Percentiles rank a stretch among this genome's conserved stretches.
Evolutionary conservation across 2,888 invertebrate genomes (phyloP).

Genomic region (Apomyelois bistriatella): DNA sequence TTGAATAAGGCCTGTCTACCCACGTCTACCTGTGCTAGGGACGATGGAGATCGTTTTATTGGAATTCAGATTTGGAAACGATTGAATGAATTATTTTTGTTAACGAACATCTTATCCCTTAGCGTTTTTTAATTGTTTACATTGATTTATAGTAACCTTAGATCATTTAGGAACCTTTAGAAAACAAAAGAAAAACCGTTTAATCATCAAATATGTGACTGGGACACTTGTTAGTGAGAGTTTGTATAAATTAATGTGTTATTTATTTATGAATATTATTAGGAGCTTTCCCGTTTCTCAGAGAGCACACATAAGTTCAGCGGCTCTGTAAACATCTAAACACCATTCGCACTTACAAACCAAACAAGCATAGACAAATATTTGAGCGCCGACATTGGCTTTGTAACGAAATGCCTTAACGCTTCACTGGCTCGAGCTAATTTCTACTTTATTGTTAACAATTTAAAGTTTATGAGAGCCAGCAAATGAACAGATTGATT

Average conservation of each 20-base stretch:
- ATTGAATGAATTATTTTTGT: constrained; percentile 47
- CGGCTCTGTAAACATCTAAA: constrained; percentile 73
- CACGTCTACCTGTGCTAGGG: constrained; percentile 69
- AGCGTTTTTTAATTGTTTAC: not conserved
- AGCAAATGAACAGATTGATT: constrained; percentile 27
- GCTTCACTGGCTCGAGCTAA: constrained; percentile 39
- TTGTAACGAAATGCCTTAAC: constrained; percentile 50
- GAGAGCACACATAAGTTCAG: constrained; percentile 64
- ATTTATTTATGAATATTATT: constrained; percentile 66
- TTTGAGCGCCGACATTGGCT: constrained; percentile 68
- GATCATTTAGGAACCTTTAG: no score
- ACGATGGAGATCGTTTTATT: constrained; percentile 54
- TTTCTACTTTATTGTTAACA: constrained; percentile 42
- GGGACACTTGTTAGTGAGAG: no score
- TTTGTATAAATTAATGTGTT: constrained; percentile 40
- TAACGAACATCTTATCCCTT: constrained; percentile 6
- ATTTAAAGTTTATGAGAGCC: constrained; percentile 41
- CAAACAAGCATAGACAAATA: constrained; percentile 75
- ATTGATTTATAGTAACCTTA: not conserved
- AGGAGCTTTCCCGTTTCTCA: constrained; percentile 46
- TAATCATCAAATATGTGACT: no score
- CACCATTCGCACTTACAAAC: constrained; percentile 78
- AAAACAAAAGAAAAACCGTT: not conserved
- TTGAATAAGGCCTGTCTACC: constrained; percentile 74
- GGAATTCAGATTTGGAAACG: constrained; percentile 53